These are phyloP conservation scores for Enteromius argenteus DNA, from an alignment of 2,797 vertebrate genomes.

Conservation along the genomic window DNA sequence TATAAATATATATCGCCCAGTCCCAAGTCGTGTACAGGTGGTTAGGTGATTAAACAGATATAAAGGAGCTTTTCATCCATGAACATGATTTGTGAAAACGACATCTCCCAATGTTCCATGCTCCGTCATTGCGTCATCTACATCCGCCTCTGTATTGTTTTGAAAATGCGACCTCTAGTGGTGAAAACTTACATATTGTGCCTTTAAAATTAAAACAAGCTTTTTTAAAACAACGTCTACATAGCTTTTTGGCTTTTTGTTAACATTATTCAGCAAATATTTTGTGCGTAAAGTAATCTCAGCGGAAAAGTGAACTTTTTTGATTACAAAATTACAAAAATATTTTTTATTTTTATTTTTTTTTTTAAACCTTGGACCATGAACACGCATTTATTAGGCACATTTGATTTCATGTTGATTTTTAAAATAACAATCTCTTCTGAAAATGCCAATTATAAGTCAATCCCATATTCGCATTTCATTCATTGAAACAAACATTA, in stretches of 20 bases:
- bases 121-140: too few species aligned
- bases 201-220: too few species aligned
- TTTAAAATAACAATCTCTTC: background rate
- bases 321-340: background rate
- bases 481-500: background rate
- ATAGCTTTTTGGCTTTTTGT: background rate
- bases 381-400: background rate
- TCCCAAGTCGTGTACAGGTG: too few species aligned
- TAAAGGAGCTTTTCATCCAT: too few species aligned
- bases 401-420: background rate
- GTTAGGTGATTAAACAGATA: too few species aligned
- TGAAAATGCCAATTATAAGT: background rate
- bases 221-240: too few species aligned
- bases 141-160: too few species aligned
- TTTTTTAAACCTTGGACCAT: background rate
- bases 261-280: background rate
- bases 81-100: too few species aligned
- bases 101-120: too few species aligned
- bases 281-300: background rate
- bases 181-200: too few species aligned
- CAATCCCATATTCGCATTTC: background rate
- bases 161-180: too few species aligned
- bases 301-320: background rate
- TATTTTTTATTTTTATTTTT: background rate
- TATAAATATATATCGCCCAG: too few species aligned